These are phyloP conservation scores for Oophaga pumilio DNA, from an alignment of 2,113 vertebrate genomes.

Conservation along the genomic window DNA sequence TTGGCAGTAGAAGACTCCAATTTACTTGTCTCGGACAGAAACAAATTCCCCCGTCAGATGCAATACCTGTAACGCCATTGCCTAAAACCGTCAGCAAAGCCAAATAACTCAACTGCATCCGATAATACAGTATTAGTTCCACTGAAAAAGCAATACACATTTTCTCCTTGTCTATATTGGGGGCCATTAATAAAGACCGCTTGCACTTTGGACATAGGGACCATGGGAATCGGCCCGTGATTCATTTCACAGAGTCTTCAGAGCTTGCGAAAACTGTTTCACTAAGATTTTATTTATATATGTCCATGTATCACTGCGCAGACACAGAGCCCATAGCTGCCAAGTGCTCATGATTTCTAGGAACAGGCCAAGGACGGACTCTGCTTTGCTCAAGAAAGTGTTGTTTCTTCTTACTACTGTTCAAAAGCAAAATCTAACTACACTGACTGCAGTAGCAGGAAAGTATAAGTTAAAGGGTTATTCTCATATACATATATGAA, in stretches of 20 bases:
- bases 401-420: neutral
- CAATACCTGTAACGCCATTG: neutral
- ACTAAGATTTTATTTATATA: conserved; percentile 24
- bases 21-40: neutral
- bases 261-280: neutral
- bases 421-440: neutral
- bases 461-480: no score
- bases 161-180: conserved; percentile 14
- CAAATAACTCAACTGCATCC: neutral
- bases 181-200: conserved; percentile 23
- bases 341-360: neutral
- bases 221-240: conserved; percentile 4
- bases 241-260: conserved; percentile 19
- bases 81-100: neutral
- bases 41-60: neutral
- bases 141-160: neutral
- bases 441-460: no score
- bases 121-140: neutral
- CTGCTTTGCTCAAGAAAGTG: neutral
- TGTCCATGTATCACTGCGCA: conserved; percentile 1
- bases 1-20: neutral
- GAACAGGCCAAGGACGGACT: neutral
- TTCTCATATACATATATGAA: no score
- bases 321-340: neutral
- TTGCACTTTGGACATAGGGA: conserved; percentile 1